Evolutionary conservation across 2,888 invertebrate species (phyloP), one percentile per base, ranked within the genome.

Genomic region (Eremobia ochroleuca): DNA sequence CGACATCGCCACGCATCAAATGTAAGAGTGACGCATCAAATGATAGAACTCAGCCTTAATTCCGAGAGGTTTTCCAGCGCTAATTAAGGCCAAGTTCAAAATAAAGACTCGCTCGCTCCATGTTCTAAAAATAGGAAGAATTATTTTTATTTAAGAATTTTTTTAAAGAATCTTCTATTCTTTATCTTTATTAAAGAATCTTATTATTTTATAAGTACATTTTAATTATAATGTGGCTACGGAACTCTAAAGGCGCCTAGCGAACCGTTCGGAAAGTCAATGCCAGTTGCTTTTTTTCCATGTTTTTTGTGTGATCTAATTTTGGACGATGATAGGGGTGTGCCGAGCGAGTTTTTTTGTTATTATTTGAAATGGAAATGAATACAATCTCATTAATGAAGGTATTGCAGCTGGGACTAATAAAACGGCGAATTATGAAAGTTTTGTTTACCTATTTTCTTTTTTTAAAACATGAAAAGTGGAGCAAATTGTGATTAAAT

Each of bases 271-370:
- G 76, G 76, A 85, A 77, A 82, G 65, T 77, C 69, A 49, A 66
- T 52, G 73, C 71, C 62, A 46, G 46, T 69, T 77, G 62, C 8
- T 77, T 74, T 85, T 73, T 61, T 62, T 34, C 71, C 31, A n/a
- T 31, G 18, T 64, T 80, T 85, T 86, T 84, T 79, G 34, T 84
- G 62, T 74, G 77, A 66, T 86, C 77, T 71, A 68, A 79, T 86
- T 87, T 87, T 21, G 72, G 65, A 49, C 40, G n/a, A 37, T 43
- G 40, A 52, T 52, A 79, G 87, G 82, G 82, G 11, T 86, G 82
- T 67, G 46, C 66, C 37, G 34, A 28, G 9, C 46, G 15, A 62
- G n/a, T 59, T 37, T 34, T 28, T 43, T 31, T 49, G 1, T 13
- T 31, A 43, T 68, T 68, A 18, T 8, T 8, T 55, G 13, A 28